phyloP scores from a whole-genome alignment of 2,888 invertebrate species.

The Pilophorus perplexus region DNA sequence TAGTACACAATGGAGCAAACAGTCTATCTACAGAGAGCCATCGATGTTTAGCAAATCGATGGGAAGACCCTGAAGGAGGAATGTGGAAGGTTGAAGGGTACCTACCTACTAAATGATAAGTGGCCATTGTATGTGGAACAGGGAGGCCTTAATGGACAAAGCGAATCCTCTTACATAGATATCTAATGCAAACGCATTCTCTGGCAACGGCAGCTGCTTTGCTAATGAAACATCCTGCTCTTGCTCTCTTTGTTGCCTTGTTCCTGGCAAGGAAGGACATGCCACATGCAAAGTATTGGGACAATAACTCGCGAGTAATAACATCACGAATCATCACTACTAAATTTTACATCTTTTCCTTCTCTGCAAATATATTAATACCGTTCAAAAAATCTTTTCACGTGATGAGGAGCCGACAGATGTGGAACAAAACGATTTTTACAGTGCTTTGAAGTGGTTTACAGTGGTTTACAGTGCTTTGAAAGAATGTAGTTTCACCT shows the following conservation, averaged over 20 bases:
- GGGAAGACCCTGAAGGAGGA: constrained; percentile 8
- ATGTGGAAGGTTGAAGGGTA: constrained; percentile 29
- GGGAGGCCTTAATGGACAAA: constrained; percentile 40
- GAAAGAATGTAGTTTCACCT: no score
- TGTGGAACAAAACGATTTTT: no score
- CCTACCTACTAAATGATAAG: constrained; percentile 39
- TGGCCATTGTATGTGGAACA: constrained; percentile 40
- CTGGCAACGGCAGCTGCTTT: constrained; percentile 25
- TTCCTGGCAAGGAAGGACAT: no score
- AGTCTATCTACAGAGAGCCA: constrained; percentile 6
- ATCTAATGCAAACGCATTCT: constrained; percentile 41
- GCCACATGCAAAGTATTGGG: no score
- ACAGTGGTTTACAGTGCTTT: no score
- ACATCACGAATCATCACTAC: no score
- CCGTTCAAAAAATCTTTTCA: no score
- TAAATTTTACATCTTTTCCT: no score
- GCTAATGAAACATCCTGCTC: constrained; percentile 37
- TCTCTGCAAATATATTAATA: no score
- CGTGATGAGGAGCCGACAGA: no score
- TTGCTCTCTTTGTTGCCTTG: neutral
- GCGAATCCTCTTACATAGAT: constrained; percentile 41
- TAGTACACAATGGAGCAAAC: neutral
- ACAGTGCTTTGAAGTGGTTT: no score
- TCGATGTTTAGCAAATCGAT: constrained; percentile 17
- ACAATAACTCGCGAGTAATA: no score